Evolutionary conservation across 2,888 invertebrate genomes (phyloP), one percentile per base, ranked within the genome.

Genomic region (Athetis lepigone): DNA sequence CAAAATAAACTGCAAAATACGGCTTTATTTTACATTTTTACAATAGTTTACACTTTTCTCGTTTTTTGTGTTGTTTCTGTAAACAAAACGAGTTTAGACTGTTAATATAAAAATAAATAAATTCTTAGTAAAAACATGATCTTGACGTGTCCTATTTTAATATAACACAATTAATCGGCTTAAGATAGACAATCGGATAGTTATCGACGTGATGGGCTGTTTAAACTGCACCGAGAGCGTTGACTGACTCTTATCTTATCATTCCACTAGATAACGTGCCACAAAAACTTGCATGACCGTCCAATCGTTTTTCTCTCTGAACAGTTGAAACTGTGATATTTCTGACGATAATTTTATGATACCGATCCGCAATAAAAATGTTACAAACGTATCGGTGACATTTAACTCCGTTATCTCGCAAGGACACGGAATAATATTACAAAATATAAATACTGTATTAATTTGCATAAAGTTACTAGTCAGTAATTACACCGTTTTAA

Each of bases 191-290:
- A 51, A 72, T 73, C 55, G 64, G 46, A 36, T 62, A 29, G 50
- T 78, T 86, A 85, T 84, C 80, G 56, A 52, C 74, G 70, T 18
- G 43, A 59, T 70, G 57, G 79, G 81, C 80, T 82, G 79, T 86
- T 80, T 80, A 42, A 81, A 84, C 73, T 61, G 72, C 69, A 25
- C 11, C 52, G 71, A 73, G 80, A 82, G 74, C 83, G 84, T 84
- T 87, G 82, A 85, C 82, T 82, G 76, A 25, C 62, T 47, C 66
- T 79, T 86, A 88, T 87, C 88, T 85, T 81, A 85, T 87, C 85
- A 46, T 11, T 6, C 36, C 36, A 58, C 42, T 40, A 73, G 77
- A 82, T 83, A 77, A 67, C 43, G 49, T 36, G 51, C 40, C 40
- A 70, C 55, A 66, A 78, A 79, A 80, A 72, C 45, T 49, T 51